These are phyloP conservation scores for Festucalex cinctus DNA, from an alignment of 2,113 vertebrate genomes.

Conservation along the genomic window DNA sequence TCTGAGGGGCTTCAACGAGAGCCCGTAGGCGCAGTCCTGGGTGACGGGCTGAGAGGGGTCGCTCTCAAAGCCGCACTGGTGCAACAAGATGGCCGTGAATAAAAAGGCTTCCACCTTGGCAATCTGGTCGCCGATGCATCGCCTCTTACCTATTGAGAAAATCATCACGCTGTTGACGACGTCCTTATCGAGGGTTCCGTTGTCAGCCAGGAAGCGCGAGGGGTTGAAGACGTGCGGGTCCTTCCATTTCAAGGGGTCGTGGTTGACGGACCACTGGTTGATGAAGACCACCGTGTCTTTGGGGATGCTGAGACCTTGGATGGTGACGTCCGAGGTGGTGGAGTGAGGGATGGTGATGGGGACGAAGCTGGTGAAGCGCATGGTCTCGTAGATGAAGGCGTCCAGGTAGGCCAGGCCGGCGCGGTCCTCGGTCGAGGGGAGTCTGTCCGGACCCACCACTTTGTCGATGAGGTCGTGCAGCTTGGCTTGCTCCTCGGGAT, in stretches of 20 bases:
- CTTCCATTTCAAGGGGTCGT: constrained; percentile 78
- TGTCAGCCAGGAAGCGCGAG: constrained; percentile 71
- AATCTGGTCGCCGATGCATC: constrained; percentile 81
- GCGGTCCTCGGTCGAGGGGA: constrained; percentile 74
- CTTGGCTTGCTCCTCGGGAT: constrained; percentile 71
- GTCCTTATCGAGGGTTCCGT: constrained; percentile 69
- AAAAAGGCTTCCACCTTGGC: constrained; percentile 81
- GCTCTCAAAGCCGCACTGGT: constrained; percentile 78
- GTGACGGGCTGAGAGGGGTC: constrained; percentile 64
- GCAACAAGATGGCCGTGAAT: constrained; percentile 76
- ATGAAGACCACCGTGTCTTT: constrained; percentile 83
- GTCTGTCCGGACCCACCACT: constrained; percentile 73
- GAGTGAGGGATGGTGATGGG: constrained; percentile 86
- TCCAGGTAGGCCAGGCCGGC: constrained; percentile 71
- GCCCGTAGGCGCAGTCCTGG: constrained; percentile 74
- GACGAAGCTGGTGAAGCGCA: constrained; percentile 85
- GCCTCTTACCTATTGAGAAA: constrained; percentile 80
- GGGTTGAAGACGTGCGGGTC: constrained; percentile 80
- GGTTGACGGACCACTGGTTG: constrained; percentile 88
- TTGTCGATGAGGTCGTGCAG: constrained; percentile 78
- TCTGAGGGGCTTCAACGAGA: constrained; percentile 73
- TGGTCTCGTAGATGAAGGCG: constrained; percentile 82
- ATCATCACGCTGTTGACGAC: constrained; percentile 74
- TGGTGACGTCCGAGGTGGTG: constrained; percentile 77
- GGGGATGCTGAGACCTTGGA: constrained; percentile 80